Conservation (phyloP, 1,140 invertebrate genomes). For the Nephotettix cincticeps region DNA sequence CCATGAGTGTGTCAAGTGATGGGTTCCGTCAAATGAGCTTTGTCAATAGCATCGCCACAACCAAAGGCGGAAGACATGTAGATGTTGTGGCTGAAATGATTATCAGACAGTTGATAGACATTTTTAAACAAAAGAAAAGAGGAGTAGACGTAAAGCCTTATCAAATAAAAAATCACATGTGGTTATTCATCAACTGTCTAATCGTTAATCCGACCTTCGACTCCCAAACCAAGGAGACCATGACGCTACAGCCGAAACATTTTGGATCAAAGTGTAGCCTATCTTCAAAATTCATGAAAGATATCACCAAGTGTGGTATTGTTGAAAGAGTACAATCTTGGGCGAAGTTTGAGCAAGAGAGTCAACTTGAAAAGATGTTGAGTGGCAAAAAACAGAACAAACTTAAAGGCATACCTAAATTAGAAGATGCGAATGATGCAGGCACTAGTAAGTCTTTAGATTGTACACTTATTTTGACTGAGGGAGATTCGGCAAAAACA, state of each 20-base stretch:
- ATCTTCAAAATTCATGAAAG: slow-evolving; percentile 83
- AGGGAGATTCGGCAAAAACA: slow-evolving; percentile 99
- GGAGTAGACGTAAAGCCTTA: slow-evolving; percentile 81
- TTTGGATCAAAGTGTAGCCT: slow-evolving; percentile 95
- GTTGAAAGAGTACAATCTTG: slow-evolving; percentile 89
- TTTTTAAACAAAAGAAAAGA: slow-evolving; percentile 94
- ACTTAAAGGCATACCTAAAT: slow-evolving; percentile 87
- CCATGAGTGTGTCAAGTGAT: slow-evolving; percentile 81
- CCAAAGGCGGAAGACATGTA: slow-evolving; percentile 97
- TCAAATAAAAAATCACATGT: slow-evolving; percentile 96
- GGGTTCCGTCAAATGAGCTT: slow-evolving; percentile 99
- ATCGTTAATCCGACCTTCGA: slow-evolving; percentile 99
- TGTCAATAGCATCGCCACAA: slow-evolving; percentile 99
- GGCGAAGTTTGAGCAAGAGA: slow-evolving; percentile 97
- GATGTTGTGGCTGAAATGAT: slow-evolving; percentile 92
- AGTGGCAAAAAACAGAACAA: slow-evolving; percentile 90
- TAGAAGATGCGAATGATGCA: slow-evolving; percentile 98
- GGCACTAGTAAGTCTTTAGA: slow-evolving; percentile 84
- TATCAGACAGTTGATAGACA: slow-evolving; percentile 81
- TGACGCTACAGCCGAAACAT: slow-evolving; percentile 92
- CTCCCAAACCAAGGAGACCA: slow-evolving; percentile 99
- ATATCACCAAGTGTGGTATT: slow-evolving; percentile 86
- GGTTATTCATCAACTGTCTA: slow-evolving; percentile 97
- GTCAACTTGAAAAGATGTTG: slow-evolving; percentile 79
- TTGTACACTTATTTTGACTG: slow-evolving; percentile 96